Evolutionary conservation across 2,113 vertebrate genomes (phyloP), one percentile per base, ranked within the genome.

Genomic region (Ictidomys tridecemlineatus): DNA sequence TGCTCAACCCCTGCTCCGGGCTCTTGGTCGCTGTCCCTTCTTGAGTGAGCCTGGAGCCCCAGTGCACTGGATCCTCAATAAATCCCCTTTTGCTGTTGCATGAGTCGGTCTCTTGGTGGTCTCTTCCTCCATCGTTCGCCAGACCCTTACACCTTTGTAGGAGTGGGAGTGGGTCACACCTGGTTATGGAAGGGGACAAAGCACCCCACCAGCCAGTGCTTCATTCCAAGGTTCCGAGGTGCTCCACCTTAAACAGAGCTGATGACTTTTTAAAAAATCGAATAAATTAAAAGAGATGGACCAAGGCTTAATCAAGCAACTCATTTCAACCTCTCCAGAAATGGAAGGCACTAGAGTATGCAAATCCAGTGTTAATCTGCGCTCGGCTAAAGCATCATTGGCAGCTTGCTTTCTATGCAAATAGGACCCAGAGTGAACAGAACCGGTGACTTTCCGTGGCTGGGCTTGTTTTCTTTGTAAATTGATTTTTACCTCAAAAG

Each of bases 401-500:
- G n/a, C 45, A 24, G 61, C 45, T 61, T 30, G 65, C 45, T 92
- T 65, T 73, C 82, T 63, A 48, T 20, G 92, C 92, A 77, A 76
- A 92, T 28, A 11, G 1, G 22, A 18, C 2, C 9, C 0, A 26
- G 20, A 0, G 14, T 2, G 67, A 61, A 34, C 0, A 4, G 39
- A 96, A 70, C 4, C 2, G 2, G 26, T 32, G 18, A n/a, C 72
- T 30, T 37, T 39, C 26, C 48, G 77, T 82, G 82, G 51, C n/a
- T 34, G 48, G 63, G 42, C 37, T 65, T 72, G 61, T 63, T 82
- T 34, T 65, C 39, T 90, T 1, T 2, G 16, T 9, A 24, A 34
- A 69, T 85, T 74, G 89, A 93, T 96, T 97, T 6, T 0, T 34
- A 76, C 67, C 93, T 95, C 91, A 79, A 88, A 97, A 93, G 63